A percentile compares a stretch with the other conserved stretches of the same genome.
phyloP scores from a whole-genome alignment of 2,797 vertebrate species.

The Poeciliopsis paucimaculata region DNA sequence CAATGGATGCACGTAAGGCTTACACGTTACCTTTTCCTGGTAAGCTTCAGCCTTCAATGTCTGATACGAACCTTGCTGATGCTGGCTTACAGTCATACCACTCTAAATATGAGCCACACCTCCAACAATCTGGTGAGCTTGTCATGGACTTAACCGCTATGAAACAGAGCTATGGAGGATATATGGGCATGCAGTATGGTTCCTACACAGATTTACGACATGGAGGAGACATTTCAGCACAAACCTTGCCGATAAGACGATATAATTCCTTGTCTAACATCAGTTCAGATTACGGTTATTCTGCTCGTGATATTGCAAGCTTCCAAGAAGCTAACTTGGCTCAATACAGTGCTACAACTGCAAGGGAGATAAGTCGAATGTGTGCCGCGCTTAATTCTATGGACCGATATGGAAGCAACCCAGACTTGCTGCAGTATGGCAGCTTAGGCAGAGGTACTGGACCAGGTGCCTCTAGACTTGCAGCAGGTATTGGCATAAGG shows the following conservation, averaged over 20 bases:
- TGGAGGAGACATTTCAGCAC: constrained; percentile 85
- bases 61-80: constrained; percentile 95
- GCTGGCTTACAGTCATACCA: constrained; percentile 87
- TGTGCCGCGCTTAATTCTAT: constrained; percentile 98
- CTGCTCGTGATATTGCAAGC: constrained; percentile 86
- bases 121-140: constrained; percentile 83
- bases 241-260: constrained; percentile 89
- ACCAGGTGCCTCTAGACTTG: constrained; percentile 74
- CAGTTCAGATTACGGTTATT: constrained; percentile 93
- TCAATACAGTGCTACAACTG: constrained; percentile 97
- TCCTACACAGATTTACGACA: constrained; percentile 96
- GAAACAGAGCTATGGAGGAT: constrained; percentile 91
- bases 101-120: constrained; percentile 85
- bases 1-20: constrained; percentile 85
- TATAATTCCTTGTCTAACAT: constrained; percentile 96
- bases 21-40: constrained; percentile 86
- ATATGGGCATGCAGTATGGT: constrained; percentile 92
- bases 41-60: constrained; percentile 95
- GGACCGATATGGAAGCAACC: constrained; percentile 88
- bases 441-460: constrained; percentile 75
- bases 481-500: constrained; percentile 84
- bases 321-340: constrained; percentile 97
- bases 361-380: constrained; percentile 98
- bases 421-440: constrained; percentile 89
- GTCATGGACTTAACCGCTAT: constrained; percentile 88